phyloP scores from a whole-genome alignment of 2,113 vertebrate genomes.

The Rutilus rutilus region DNA sequence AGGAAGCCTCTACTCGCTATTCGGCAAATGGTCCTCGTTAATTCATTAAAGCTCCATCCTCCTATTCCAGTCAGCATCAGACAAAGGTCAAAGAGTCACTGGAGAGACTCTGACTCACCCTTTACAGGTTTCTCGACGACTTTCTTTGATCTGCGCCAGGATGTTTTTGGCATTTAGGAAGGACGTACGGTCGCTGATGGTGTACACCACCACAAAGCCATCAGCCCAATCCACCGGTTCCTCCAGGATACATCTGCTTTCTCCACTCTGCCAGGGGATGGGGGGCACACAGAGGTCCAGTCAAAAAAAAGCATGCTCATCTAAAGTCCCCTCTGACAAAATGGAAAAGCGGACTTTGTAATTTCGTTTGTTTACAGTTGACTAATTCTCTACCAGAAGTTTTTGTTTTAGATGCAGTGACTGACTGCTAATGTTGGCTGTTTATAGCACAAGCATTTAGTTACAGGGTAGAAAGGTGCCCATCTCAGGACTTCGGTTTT shows the following conservation, averaged over 20 bases:
- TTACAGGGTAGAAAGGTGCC: conserved; percentile 44
- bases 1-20: conserved; percentile 41
- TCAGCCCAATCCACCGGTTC: conserved; percentile 79
- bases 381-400: neutral
- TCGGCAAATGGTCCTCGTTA: conserved; percentile 58
- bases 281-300: conserved; percentile 2
- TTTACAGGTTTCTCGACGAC: conserved; percentile 71
- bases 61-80: conserved; percentile 42
- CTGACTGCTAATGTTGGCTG: neutral
- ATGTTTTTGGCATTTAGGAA: conserved; percentile 76
- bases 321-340: conserved; percentile 1
- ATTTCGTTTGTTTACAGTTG: neutral
- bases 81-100: conserved; percentile 36
- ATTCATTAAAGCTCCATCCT: conserved; percentile 56
- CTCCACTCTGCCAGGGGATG: conserved; percentile 63
- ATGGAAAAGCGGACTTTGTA: neutral
- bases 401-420: neutral
- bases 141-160: conserved; percentile 74
- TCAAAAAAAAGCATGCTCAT: conserved; percentile 40
- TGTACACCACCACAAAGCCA: conserved; percentile 79
- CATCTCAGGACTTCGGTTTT: conserved; percentile 42
- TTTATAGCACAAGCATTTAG: neutral
- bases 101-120: conserved; percentile 67
- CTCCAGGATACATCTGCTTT: conserved; percentile 71
- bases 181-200: conserved; percentile 76